These are phyloP conservation scores for Hiodon tergisus DNA, from an alignment of 2,113 vertebrate species.

Conservation along the genomic window DNA sequence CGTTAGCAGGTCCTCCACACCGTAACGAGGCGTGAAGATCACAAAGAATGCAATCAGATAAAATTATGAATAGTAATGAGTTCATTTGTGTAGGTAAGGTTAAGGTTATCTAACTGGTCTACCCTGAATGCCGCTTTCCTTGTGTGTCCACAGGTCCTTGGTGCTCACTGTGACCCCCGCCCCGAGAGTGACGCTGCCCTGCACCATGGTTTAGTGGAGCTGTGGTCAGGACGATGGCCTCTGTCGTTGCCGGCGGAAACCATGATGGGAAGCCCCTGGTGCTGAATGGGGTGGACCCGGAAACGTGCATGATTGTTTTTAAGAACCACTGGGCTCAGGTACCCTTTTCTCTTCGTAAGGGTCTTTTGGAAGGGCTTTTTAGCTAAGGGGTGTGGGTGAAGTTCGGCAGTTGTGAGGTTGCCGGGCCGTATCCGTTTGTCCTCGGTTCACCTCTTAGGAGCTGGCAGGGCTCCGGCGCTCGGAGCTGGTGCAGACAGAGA, in stretches of 20 bases:
- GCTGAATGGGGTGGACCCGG: constrained; percentile 86
- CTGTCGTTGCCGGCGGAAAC: constrained; percentile 70
- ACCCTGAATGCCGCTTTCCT: constrained; percentile 7
- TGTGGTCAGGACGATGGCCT: constrained; percentile 72
- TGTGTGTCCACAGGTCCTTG: constrained; percentile 21
- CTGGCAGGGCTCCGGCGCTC: not conserved
- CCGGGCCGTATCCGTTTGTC: not conserved
- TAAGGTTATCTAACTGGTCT: not conserved
- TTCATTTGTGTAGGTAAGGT: no score
- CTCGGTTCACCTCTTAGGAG: not conserved
- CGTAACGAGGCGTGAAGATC: no score
- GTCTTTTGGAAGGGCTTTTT: not conserved
- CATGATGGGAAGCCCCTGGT: constrained; percentile 68
- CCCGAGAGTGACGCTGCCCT: constrained; percentile 35
- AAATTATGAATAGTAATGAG: no score
- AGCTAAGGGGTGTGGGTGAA: not conserved
- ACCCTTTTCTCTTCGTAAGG: constrained; percentile 26
- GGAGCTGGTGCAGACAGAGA: not conserved
- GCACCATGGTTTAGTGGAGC: constrained; percentile 51
- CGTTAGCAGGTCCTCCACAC: no score
- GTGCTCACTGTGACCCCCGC: constrained; percentile 28
- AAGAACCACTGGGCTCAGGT: constrained; percentile 99
- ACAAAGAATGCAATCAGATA: no score
- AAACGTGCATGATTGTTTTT: constrained; percentile 98
- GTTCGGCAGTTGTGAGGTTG: not conserved